Conservation (phyloP, 2,113 vertebrate species). For the Tyrannus savana region DNA sequence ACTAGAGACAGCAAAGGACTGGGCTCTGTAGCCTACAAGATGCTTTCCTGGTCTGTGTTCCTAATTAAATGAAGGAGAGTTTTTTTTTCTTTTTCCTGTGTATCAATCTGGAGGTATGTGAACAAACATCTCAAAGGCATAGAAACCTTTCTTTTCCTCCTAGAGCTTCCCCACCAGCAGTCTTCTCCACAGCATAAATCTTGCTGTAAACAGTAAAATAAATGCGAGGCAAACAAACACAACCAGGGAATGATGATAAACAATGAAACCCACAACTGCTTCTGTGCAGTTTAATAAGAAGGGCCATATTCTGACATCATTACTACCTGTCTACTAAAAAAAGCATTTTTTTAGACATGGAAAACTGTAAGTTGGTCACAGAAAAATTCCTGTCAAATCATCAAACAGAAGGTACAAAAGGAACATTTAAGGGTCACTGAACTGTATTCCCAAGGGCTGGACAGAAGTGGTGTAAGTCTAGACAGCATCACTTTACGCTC, state of each 20-base stretch:
- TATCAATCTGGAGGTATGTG: neutral
- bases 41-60: neutral
- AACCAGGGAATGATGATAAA: neutral
- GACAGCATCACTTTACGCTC: neutral
- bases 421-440: neutral
- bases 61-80: neutral
- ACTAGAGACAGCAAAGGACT: neutral
- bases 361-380: neutral
- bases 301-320: neutral
- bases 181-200: neutral
- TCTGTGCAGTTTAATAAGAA: neutral
- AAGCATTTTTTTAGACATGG: neutral
- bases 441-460: neutral
- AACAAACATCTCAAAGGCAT: neutral
- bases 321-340: neutral
- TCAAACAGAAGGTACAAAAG: constrained; percentile 1
- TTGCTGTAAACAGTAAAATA: constrained; percentile 13
- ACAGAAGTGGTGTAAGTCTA: neutral
- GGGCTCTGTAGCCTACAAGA: neutral
- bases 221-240: neutral
- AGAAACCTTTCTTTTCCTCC: constrained; percentile 5
- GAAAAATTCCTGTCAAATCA: neutral
- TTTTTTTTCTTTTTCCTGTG: neutral
- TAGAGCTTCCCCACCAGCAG: neutral
- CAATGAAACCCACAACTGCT: neutral